Evolutionary conservation across 2,113 vertebrate species (phyloP), one percentile per base, ranked within the genome.

Genomic region (human): DNA sequence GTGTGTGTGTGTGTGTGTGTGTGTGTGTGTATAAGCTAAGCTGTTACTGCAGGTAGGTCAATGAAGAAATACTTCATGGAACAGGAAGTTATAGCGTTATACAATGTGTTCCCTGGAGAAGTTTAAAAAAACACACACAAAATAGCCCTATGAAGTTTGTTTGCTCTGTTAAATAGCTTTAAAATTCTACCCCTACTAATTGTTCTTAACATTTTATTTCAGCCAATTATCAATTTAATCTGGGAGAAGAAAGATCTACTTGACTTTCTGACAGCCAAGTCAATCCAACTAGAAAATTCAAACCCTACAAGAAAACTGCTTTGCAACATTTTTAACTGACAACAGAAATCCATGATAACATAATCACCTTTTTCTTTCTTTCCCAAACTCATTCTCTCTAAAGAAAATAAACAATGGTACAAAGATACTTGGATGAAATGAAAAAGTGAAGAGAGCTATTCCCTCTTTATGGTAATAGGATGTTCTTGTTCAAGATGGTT

Each of bases 221-320:
- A 98, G 76, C 16, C 83, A 95, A 94, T 98, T 98, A 97, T 97
- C 90, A 98, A 94, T 25, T 96, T 98, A 98, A 98, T 97, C 80
- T 97, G 55, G 82, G n/a, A 30, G 91, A 98, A 94, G 64, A 87
- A 96, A 97, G 97, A 97, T 82, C 68, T 96, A 76, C 90, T 94
- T 98, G 95, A 97, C 97, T 98, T 97, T 98, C 96, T 98, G 98
- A 98, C 96, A 98, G 97, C 66, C 81, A 98, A 98, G 89, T 96
- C 97, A 98, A 98, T 97, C 94, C 98, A 98, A 97, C 84, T 96
- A 96, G 97, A 98, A 99, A 98, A 98, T 97, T 98, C 83, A 96
- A 98, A 97, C 98, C 96, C 97, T 98, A 96, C 87, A 98, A 98
- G 97, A 98, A 98, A 98, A 96, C 64, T 38, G 0, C 66, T 92